Percentiles rank a stretch among this genome's conserved stretches.
phyloP scores from a whole-genome alignment of 2,113 vertebrate genomes.

The Butorides virescens region DNA sequence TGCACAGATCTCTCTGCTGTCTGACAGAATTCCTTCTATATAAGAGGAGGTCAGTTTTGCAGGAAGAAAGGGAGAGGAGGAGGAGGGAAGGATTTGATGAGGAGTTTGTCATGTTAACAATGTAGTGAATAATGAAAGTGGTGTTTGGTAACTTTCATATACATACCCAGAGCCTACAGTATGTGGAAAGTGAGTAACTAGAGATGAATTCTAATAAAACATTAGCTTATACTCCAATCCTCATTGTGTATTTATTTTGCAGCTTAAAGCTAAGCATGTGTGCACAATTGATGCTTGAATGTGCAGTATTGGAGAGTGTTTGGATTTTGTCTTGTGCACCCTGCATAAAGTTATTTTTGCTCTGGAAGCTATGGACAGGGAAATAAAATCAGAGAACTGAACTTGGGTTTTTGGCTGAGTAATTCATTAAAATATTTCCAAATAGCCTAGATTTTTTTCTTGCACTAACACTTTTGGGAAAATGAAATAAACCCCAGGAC shows the following conservation, averaged over 20 bases:
- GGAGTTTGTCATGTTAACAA: background rate
- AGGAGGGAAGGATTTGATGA: background rate
- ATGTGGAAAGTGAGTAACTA: background rate
- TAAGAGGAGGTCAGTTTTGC: background rate
- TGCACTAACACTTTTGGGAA: conserved; percentile 7
- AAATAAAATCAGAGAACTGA: background rate
- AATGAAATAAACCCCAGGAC: conserved; percentile 8
- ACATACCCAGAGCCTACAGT: background rate
- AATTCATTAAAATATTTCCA: conserved; percentile 15
- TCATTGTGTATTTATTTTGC: background rate
- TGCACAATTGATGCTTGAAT: background rate
- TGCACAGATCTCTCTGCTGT: background rate
- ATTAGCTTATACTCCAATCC: background rate
- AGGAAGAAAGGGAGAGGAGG: background rate
- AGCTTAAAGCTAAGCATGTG: background rate
- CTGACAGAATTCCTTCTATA: background rate
- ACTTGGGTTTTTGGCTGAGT: background rate
- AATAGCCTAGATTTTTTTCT: conserved; percentile 3
- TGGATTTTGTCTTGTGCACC: background rate
- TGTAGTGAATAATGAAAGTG: background rate
- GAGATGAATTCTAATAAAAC: background rate
- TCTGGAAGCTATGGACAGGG: background rate
- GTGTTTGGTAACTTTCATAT: background rate
- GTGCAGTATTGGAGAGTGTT: background rate
- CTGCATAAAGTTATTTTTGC: background rate